Conservation (phyloP, 2,888 invertebrate species). For the Pyrgus malvae region DNA sequence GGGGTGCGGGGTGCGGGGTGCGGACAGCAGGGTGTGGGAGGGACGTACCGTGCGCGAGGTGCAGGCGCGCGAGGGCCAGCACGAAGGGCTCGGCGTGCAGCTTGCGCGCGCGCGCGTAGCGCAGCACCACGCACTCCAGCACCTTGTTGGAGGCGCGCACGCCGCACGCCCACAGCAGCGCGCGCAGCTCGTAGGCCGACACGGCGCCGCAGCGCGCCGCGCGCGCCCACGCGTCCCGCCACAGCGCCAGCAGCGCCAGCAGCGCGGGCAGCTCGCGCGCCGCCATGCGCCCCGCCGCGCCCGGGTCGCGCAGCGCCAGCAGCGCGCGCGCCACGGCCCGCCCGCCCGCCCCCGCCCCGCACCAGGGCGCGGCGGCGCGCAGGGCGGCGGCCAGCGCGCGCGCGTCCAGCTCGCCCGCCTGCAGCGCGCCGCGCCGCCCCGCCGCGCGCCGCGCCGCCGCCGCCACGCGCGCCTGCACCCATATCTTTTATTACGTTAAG, state of each 20-base stretch:
- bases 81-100: constrained; percentile 29
- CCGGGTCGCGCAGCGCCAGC: constrained; percentile 85
- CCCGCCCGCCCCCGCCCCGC: constrained; percentile 59
- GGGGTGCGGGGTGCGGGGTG: too few relatives aligned
- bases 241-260: constrained; percentile 80
- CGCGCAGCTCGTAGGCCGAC: constrained; percentile 80
- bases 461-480: constrained; percentile 61
- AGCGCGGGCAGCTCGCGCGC: constrained; percentile 83
- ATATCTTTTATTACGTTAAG: too few relatives aligned
- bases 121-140: constrained; percentile 85
- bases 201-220: constrained; percentile 30
- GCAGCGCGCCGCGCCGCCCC: background rate
- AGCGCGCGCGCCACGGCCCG: constrained; percentile 85
- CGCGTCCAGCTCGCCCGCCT: background rate
- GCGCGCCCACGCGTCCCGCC: constrained; percentile 38
- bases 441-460: background rate
- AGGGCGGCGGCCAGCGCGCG: constrained; percentile 28
- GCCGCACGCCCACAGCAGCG: constrained; percentile 85
- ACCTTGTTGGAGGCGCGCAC: constrained; percentile 87
- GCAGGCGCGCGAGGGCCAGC: constrained; percentile 42
- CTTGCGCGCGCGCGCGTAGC: constrained; percentile 78
- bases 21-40: background rate
- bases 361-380: constrained; percentile 68
- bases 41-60: constrained; percentile 59
- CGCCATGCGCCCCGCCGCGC: constrained; percentile 83